A percentile compares a stretch with the other conserved stretches of the same genome.
These are phyloP conservation scores for Diarsia dahlii DNA, from an alignment of 2,888 invertebrate genomes.

Conservation along the genomic window DNA sequence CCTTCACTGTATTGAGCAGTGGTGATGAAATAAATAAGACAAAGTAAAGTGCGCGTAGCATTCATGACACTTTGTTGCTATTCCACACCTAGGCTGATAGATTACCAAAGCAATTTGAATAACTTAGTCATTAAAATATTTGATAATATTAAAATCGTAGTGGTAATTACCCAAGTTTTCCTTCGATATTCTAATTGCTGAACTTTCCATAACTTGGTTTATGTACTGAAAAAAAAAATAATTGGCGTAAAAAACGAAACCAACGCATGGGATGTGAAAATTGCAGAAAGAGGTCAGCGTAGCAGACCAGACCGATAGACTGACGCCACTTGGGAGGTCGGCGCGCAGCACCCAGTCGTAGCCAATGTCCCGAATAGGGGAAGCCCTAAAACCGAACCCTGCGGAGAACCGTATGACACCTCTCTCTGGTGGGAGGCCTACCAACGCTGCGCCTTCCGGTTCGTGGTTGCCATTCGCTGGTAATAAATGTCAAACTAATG, in stretches of 20 bases:
- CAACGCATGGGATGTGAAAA: not conserved
- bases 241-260: not conserved
- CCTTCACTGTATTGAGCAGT: not conserved
- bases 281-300: no score
- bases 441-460: no score
- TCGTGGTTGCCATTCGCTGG: no score
- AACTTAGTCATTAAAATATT: not conserved
- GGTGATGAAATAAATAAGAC: not conserved
- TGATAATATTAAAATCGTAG: not conserved
- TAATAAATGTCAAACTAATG: no score
- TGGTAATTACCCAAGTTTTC: conserved; percentile 69
- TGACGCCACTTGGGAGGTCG: no score
- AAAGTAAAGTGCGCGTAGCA: not conserved
- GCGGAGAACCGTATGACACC: no score
- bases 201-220: conserved; percentile 54
- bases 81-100: not conserved
- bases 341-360: no score
- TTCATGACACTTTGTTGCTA: not conserved
- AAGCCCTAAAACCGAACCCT: no score
- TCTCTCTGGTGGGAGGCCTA: no score
- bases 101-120: not conserved
- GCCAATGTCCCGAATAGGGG: no score
- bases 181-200: conserved; percentile 54
- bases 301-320: no score
- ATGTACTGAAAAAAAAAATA: conserved; percentile 69